Conservation (phyloP, 2,797 vertebrate genomes). For the Vespertilio murinus region DNA sequence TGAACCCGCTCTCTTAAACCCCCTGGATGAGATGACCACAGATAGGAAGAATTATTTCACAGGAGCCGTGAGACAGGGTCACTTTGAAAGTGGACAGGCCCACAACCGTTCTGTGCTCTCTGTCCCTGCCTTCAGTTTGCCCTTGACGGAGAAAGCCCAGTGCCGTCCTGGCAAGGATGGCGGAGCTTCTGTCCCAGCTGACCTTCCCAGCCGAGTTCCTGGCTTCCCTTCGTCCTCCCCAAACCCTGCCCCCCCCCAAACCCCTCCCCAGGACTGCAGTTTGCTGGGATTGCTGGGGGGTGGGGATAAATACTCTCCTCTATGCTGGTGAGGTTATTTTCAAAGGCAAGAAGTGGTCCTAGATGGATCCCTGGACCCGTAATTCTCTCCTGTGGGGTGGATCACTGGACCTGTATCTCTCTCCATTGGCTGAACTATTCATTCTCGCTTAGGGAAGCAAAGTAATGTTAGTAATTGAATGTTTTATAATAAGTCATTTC, state of each 20-base stretch:
- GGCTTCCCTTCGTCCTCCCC: neutral
- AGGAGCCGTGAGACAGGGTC: constrained; percentile 40
- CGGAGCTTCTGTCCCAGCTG: neutral
- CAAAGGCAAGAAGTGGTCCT: neutral
- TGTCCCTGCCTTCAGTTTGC: neutral
- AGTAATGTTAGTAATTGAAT: constrained; percentile 24
- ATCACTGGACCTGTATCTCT: too few relatives aligned
- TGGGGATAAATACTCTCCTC: neutral
- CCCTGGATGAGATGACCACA: constrained; percentile 57
- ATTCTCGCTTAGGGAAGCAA: neutral
- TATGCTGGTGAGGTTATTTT: neutral
- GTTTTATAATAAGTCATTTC: neutral
- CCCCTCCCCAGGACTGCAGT: neutral
- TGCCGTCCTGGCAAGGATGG: neutral
- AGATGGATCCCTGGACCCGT: neutral
- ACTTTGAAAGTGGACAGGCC: neutral
- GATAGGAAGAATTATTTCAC: constrained; percentile 70
- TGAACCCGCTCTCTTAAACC: constrained; percentile 80
- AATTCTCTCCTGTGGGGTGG: neutral
- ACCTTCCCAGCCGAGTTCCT: neutral
- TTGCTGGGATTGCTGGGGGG: neutral
- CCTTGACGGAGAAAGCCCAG: neutral
- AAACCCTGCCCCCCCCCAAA: too few relatives aligned
- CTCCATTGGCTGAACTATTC: neutral
- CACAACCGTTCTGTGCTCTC: neutral